phyloP scores from a whole-genome alignment of 92 coral and sea anemone genomes.

The Chrysogorgia sp. region DNA sequence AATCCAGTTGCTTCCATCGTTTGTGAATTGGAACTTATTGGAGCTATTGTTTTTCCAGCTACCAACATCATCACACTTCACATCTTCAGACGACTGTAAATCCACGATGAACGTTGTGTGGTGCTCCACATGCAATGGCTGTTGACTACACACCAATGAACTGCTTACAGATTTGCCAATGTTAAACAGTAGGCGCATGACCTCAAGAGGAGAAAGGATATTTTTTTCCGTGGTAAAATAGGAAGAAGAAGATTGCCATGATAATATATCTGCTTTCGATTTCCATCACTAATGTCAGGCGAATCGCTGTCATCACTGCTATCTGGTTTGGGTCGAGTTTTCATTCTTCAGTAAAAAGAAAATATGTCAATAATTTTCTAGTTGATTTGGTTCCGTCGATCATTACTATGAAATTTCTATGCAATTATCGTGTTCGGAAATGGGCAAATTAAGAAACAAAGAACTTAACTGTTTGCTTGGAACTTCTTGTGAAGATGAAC shows the following conservation, averaged over 20 bases:
- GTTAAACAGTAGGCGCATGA: background rate
- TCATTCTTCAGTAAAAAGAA: too few relatives aligned
- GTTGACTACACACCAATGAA: constrained; percentile 37
- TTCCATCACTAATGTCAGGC: background rate
- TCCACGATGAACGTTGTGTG: constrained; percentile 56
- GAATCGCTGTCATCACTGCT: background rate
- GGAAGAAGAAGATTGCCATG: constrained; percentile 19
- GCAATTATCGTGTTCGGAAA: too few relatives aligned
- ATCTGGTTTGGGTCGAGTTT: background rate
- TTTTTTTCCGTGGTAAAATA: background rate
- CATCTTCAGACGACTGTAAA: constrained; percentile 44
- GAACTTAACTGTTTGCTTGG: too few relatives aligned
- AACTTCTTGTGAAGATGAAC: too few relatives aligned
- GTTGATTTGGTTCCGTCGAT: too few relatives aligned
- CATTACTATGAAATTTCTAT: too few relatives aligned
- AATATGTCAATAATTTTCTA: too few relatives aligned
- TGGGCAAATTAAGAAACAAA: too few relatives aligned
- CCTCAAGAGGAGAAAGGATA: constrained; percentile 4
- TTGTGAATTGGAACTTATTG: constrained; percentile 47
- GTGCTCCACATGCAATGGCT: constrained; percentile 59
- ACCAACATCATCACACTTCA: constrained; percentile 66
- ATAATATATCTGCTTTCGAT: constrained; percentile 13
- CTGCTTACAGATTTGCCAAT: background rate
- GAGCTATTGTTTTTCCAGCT: constrained; percentile 59
- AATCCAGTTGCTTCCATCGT: constrained; percentile 32